Percentiles rank a stretch among this genome's conserved stretches.
Conservation (phyloP, 2,888 invertebrate species). For the Nephrotoma flavescens region DNA sequence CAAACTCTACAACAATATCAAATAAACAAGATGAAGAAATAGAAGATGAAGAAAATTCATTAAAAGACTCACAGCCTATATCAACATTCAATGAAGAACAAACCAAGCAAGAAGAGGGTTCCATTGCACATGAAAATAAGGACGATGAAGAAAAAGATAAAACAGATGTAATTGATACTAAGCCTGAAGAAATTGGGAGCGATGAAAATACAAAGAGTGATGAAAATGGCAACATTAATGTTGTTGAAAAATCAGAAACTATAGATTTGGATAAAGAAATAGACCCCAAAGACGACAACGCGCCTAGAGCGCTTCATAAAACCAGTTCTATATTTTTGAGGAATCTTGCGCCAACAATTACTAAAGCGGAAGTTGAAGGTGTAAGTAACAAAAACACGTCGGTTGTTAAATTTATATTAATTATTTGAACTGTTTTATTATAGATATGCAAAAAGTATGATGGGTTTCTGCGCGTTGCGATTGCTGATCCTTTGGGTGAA, state of each 20-base stretch:
- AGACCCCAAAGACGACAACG: conserved; percentile 28
- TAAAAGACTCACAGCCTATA: neutral
- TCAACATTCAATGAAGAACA: neutral
- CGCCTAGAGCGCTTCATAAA: conserved; percentile 68
- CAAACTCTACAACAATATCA: conserved; percentile 10
- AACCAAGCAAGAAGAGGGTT: neutral
- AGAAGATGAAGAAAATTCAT: conserved; percentile 4
- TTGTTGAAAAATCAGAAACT: conserved; percentile 24
- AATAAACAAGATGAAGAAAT: conserved; percentile 16
- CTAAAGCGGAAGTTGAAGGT: conserved; percentile 91
- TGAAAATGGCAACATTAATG: conserved; percentile 6
- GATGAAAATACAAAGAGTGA: neutral
- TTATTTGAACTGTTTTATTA: neutral
- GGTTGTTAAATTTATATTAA: neutral
- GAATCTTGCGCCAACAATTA: conserved; percentile 90
- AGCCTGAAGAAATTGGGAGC: neutral
- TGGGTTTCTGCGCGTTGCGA: conserved; percentile 87
- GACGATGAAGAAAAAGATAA: neutral
- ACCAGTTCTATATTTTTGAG: conserved; percentile 94
- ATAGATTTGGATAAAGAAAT: conserved; percentile 35
- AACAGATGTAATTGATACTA: neutral
- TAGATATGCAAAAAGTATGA: conserved; percentile 65
- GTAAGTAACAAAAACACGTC: conserved; percentile 30
- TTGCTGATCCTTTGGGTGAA: conserved; percentile 95
- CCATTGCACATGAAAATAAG: neutral